Evolutionary conservation across 2,113 vertebrate genomes (phyloP), one percentile per base, ranked within the genome.

Genomic region (Bolborhynchus lineola): DNA sequence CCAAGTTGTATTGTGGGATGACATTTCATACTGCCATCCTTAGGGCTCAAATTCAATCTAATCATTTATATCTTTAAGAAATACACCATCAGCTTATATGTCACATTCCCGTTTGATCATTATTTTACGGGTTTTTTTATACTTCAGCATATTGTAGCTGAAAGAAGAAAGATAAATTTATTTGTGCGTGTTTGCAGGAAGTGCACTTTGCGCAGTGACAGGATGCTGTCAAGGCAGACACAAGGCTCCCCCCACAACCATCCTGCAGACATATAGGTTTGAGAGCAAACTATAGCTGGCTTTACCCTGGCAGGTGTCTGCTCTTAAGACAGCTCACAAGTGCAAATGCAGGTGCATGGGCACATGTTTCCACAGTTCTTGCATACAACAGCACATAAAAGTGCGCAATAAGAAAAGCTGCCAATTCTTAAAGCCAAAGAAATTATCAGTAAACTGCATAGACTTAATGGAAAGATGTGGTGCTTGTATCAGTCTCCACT

Each of bases 261-360:
- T 46, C 9, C 85, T 50, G 55, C 35, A 67, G 68, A 68, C 7
- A 29, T 21, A 16, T 35, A 55, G 39, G 50, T 5, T 35, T 28
- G 11, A 85, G 23, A 72, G 55, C 52, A 74, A 69, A 86, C 55
- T 7, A 10, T 13, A 53, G n/a, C 16, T 47, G 50, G 25, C 19
- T 64, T 28, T 41, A 47, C 14, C 33, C 37, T 57, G n/a, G n/a
- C 52, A 77, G 10, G 14, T 44, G 60, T 62, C 59, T 29, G 18
- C 12, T 20, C 31, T 80, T 37, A 62, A 53, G 29, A n/a, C 19
- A 59, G 24, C 26, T 77, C 10, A 9, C 1, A 0, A 0, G 1
- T 29, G 33, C 33, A 88, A 71, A 77, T 11, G 24, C 13, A 60
- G 35, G 29, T 4, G 44, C 50, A 37, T 1, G 2, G 60, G 19